Percentiles rank a stretch among this genome's conserved stretches.
These are phyloP conservation scores for Ceratosolen solmsi DNA, from an alignment of 1,140 invertebrate genomes.

Conservation along the genomic window DNA sequence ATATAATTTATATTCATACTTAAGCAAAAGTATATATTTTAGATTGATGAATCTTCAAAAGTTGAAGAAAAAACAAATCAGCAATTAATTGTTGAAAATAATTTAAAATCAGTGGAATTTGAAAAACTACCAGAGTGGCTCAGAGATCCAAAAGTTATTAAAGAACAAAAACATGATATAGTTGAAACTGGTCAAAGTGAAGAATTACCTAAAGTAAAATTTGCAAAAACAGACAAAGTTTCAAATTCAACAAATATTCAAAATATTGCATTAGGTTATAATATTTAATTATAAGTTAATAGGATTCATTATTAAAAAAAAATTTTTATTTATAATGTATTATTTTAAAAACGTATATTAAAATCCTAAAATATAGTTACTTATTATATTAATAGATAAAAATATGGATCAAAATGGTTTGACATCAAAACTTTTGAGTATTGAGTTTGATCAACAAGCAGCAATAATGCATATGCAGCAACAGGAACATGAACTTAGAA, in stretches of 20 bases:
- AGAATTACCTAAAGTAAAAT: slow-evolving; percentile 21
- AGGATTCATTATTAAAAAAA: neutral
- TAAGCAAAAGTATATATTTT: too few species aligned
- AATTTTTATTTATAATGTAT: neutral
- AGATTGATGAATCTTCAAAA: slow-evolving; percentile 36
- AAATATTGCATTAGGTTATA: neutral
- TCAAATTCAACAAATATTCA: neutral
- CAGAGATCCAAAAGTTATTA: slow-evolving; percentile 56
- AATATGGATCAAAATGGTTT: slow-evolving; percentile 25
- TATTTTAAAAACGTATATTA: neutral
- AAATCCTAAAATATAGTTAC: neutral
- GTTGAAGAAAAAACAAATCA: slow-evolving; percentile 41
- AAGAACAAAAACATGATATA: slow-evolving; percentile 49
- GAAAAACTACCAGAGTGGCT: slow-evolving; percentile 69
- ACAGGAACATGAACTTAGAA: slow-evolving; percentile 63
- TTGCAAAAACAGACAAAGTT: slow-evolving; percentile 15
- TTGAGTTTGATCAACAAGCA: slow-evolving; percentile 63
- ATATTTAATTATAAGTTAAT: slow-evolving; percentile 3
- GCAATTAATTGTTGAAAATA: slow-evolving; percentile 26
- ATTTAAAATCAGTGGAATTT: slow-evolving; percentile 30
- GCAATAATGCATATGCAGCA: slow-evolving; percentile 64
- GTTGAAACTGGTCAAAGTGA: slow-evolving; percentile 37
- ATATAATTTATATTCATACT: too few species aligned
- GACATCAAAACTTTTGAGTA: slow-evolving; percentile 53
- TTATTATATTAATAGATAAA: slow-evolving; percentile 19